These are phyloP conservation scores for Hydrotaea diabolus DNA, from an alignment of 2,888 invertebrate species.

Conservation along the genomic window DNA sequence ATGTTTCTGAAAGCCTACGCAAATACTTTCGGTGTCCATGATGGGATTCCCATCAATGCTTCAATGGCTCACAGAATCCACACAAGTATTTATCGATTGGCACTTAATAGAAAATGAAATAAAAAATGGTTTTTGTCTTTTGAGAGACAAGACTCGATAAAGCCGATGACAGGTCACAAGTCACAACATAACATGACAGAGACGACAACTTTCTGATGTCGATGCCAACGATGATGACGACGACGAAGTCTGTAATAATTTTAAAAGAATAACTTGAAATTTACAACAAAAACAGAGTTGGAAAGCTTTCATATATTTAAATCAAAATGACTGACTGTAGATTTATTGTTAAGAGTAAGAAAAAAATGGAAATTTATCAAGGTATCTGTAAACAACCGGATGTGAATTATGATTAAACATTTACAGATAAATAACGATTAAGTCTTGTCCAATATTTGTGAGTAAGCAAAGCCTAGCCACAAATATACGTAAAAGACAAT, in stretches of 20 bases:
- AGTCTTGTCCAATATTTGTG: no score
- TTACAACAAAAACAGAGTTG: not conserved
- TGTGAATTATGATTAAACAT: not conserved
- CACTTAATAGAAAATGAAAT: conserved; percentile 36
- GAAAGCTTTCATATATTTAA: not conserved
- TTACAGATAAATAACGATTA: no score
- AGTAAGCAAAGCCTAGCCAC: not conserved
- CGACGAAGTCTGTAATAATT: not conserved
- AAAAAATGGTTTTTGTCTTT: conserved; percentile 6
- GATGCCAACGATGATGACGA: conserved; percentile 14
- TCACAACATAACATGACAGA: conserved; percentile 44
- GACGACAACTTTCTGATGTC: conserved; percentile 31
- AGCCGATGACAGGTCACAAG: conserved; percentile 55
- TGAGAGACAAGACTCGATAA: conserved; percentile 31
- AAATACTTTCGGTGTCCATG: not conserved
- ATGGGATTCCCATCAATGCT: not conserved
- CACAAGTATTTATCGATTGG: conserved; percentile 2
- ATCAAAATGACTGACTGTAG: not conserved
- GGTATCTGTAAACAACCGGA: not conserved
- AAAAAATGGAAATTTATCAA: not conserved
- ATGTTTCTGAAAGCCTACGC: conserved; percentile 4
- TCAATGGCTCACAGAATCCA: not conserved
- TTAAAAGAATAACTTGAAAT: not conserved
- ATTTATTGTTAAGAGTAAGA: not conserved
- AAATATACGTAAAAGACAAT: not conserved